Evolutionary conservation across 2,113 vertebrate species (phyloP).

Genomic region (Poeciliopsis turrubarensis): DNA sequence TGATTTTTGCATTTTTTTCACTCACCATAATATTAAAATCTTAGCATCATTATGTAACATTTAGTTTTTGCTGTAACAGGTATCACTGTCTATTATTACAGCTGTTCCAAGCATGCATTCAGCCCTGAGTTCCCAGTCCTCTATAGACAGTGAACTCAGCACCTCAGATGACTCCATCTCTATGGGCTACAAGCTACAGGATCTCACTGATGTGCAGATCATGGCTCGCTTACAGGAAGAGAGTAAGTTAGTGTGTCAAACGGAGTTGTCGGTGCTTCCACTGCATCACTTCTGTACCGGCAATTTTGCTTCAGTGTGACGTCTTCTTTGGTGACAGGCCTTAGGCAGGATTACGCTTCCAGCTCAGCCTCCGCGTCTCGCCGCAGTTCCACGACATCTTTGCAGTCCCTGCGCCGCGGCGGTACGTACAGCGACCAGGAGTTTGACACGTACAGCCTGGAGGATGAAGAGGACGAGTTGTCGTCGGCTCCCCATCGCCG

Average conservation of each 20-base stretch:
- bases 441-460: slow-evolving; percentile 88
- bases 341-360: slow-evolving; percentile 91
- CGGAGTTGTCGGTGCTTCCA: background rate
- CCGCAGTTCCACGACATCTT: slow-evolving; percentile 88
- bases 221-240: slow-evolving; percentile 94
- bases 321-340: slow-evolving; percentile 73
- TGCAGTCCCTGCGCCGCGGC: slow-evolving; percentile 86
- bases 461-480: slow-evolving; percentile 88
- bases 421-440: slow-evolving; percentile 94
- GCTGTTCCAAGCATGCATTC: slow-evolving; percentile 83
- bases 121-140: slow-evolving; percentile 91
- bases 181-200: slow-evolving; percentile 94
- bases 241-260: slow-evolving; percentile 77
- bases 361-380: slow-evolving; percentile 86
- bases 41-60: background rate
- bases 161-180: slow-evolving; percentile 94
- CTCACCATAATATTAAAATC: background rate
- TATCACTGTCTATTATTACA: slow-evolving; percentile 55
- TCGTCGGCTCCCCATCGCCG: slow-evolving; percentile 76
- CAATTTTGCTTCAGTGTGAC: background rate
- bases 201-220: slow-evolving; percentile 93
- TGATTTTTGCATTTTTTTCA: background rate
- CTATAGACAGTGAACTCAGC: slow-evolving; percentile 91
- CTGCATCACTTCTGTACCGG: background rate
- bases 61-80: slow-evolving; percentile 9